Base-by-base conservation (phyloP, 2,888 invertebrate genomes). In the Trachelus stipa region DNA sequence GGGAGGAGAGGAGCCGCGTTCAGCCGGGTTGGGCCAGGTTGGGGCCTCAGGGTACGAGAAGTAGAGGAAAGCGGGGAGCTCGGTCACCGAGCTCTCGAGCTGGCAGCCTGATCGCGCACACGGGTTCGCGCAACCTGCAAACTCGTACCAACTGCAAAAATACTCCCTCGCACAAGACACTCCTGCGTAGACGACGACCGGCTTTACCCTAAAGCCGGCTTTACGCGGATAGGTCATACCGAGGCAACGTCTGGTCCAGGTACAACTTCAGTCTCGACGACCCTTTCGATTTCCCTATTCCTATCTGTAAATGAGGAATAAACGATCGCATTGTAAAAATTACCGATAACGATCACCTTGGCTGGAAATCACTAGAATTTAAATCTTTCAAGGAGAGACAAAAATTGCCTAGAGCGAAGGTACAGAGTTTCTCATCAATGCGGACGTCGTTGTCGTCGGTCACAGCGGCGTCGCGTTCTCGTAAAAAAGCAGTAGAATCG, bases 71-170 rank as follows among this genome's bases (percentile, higher is more conserved):
- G 82, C 80, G 84, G 84, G 84, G 83, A 80, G 82, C 84, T 85
- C 89, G 88, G 88, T 88, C 87, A 88, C 89, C 88, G 88, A 87
- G 88, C 87, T 84, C 87, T 84, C 85, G 78, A 81, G 82, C 82
- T 79, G 83, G 71, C 84, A 77, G 80, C 76, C 84, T 82, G 87
- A 85, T 85, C 87, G 85, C 88, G 83, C 86, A 82, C 81, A 85
- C 84, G 84, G 82, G 85, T 79, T 83, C 85, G 87, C 87, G 87
- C 88, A 88, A 88, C 88, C 88, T 88, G 88, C 84, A 86, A 87
- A 88, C 88, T 84, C 84, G 88, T 87, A 88, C 87, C 87, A 85
- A 83, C 88, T 83, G 88, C 85, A 88, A 88, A 88, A 88, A 87
- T 88, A 81, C 79, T 84, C 82, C 83, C 81, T 84, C 81, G 82